Evolutionary conservation across 2,797 vertebrate genomes (phyloP), one percentile per base, ranked within the genome.

Genomic region (Lagorchestes hirsutus): DNA sequence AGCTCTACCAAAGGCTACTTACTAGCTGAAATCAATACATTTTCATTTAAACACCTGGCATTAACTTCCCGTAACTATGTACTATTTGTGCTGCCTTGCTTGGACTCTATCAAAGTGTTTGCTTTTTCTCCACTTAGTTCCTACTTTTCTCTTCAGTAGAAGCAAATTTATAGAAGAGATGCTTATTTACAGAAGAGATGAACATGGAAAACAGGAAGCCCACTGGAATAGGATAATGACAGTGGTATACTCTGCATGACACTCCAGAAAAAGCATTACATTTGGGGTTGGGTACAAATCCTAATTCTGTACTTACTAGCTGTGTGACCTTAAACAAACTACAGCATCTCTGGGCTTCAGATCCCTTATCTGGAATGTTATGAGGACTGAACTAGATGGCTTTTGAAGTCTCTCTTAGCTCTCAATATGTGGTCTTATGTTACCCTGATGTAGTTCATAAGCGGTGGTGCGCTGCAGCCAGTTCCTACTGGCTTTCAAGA

Each of bases 1-100:
- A 96, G 96, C 96, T 96, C 93, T 98, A 97, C 97, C 97, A 98
- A 98, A 95, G 96, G 97, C 96, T 98, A 97, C 97, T 98, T 98
- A 98, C 97, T 94, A 97, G 97, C 94, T 96, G 96, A 98, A 98
- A 98, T 98, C 97, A 97, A 98, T 98, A 97, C 82, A 54, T 57
- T 97, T 98, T 98, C 92, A 96, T 97, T 97, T 97, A 98, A 96
- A 97, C 97, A 98, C 97, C 98, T 98, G 97, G 97, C 31, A 34
- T 95, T 50, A 93, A 97, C 97, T 98, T 98, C 97, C 97, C 95
- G 98, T 98, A 98, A 96, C 97, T 97, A 98, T 97, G 97, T 97
- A 97, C 97, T 98, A 97, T 97, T 97, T 97, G 94, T 97, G 95
- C 97, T 98, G 95, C 96, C 94, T 82, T 96, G 97, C 95, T 94